These are phyloP conservation scores for Eonycteris spelaea DNA, from an alignment of 2,113 vertebrate genomes.

Conservation along the genomic window DNA sequence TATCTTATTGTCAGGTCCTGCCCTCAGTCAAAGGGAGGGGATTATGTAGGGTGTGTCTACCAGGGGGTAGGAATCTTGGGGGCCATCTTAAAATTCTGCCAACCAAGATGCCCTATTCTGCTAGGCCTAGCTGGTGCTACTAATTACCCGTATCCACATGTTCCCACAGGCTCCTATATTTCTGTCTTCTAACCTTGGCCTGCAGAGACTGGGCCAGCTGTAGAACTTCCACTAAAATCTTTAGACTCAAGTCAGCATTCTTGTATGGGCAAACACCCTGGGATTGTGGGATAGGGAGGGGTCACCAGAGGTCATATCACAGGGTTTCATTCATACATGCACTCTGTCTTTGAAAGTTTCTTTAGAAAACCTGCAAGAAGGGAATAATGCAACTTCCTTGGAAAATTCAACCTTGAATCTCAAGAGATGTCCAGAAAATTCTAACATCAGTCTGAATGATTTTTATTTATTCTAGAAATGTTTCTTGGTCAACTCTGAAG, in stretches of 20 bases:
- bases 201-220: background rate
- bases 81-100: background rate
- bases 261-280: background rate
- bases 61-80: background rate
- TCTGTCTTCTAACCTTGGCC: background rate
- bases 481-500: background rate
- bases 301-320: background rate
- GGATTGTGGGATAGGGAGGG: background rate
- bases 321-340: background rate
- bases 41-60: rapidly evolving
- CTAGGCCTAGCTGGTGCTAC: background rate
- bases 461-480: background rate
- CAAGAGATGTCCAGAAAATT: constrained; percentile 23
- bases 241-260: background rate
- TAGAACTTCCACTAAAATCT: background rate
- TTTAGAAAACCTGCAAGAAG: background rate
- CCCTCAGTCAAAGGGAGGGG: background rate
- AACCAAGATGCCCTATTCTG: background rate
- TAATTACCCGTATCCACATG: background rate
- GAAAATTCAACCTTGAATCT: background rate
- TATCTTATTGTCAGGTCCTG: background rate
- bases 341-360: background rate
- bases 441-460: background rate
- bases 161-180: background rate
- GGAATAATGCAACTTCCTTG: background rate